Conservation (phyloP, 2,113 vertebrate species). For the Xiphias gladius region DNA sequence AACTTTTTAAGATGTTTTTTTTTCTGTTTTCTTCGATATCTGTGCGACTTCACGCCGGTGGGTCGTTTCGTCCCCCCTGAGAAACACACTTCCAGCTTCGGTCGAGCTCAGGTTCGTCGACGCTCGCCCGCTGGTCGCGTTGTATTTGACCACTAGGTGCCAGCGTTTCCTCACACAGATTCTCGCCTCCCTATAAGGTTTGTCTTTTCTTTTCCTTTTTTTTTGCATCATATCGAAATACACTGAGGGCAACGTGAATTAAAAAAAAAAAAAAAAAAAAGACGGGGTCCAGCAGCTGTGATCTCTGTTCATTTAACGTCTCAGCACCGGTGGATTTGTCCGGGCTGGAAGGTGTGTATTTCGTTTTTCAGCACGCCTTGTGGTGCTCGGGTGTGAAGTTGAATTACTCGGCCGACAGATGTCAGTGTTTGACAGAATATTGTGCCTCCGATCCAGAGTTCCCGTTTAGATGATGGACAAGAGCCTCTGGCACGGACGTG, state of each 20-base stretch:
- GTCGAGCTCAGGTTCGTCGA: no score
- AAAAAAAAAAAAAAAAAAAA: not conserved
- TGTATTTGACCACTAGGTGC: not conserved
- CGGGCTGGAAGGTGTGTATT: not conserved
- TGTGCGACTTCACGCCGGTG: no score
- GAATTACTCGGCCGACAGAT: slow-evolving; percentile 13
- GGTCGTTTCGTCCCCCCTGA: no score
- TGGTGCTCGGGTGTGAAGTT: not conserved
- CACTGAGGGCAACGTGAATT: not conserved
- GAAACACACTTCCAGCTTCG: no score
- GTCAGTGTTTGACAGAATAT: slow-evolving; percentile 39
- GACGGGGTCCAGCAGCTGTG: not conserved
- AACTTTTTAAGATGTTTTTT: no score
- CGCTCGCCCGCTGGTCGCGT: not conserved
- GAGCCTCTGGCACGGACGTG: no score
- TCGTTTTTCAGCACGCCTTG: not conserved
- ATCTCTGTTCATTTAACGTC: rapidly evolving
- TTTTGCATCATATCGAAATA: not conserved
- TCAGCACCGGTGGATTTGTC: not conserved
- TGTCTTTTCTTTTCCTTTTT: no score
- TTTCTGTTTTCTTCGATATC: no score
- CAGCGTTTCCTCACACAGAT: not conserved
- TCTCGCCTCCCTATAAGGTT: not conserved
- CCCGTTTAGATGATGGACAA: no score
- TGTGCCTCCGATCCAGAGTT: rapidly evolving